These are phyloP conservation scores for Dufourea novaeangliae DNA, from an alignment of 1,140 invertebrate genomes.

Conservation along the genomic window DNA sequence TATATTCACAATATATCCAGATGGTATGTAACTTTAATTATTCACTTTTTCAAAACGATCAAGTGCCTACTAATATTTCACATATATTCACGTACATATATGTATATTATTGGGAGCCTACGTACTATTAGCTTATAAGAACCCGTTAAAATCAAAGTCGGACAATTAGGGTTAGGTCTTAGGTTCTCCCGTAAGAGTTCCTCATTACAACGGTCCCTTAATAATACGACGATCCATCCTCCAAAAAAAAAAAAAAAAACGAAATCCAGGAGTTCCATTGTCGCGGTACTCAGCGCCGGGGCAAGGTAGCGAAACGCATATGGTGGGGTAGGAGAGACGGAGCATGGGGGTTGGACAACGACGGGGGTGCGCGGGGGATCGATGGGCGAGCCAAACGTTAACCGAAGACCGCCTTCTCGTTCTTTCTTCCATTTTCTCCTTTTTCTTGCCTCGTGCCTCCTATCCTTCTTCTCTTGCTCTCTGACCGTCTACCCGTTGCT, in stretches of 20 bases:
- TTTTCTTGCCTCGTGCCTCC: constrained; percentile 30
- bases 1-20: too few species aligned
- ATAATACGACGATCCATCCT: not conserved
- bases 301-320: constrained; percentile 57
- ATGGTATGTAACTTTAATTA: too few species aligned
- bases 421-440: constrained; percentile 36
- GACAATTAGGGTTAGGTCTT: too few species aligned
- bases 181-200: too few species aligned
- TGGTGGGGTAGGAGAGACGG: constrained; percentile 54
- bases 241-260: not conserved
- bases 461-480: constrained; percentile 22
- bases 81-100: too few species aligned
- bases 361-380: constrained; percentile 62
- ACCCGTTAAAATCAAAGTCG: too few species aligned
- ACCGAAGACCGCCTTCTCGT: constrained; percentile 78
- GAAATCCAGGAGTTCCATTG: constrained; percentile 44
- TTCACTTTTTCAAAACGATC: too few species aligned
- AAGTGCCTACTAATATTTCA: too few species aligned
- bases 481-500: constrained; percentile 28
- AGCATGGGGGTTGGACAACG: constrained; percentile 23
- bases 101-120: too few species aligned
- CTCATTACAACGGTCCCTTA: not conserved
- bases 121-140: too few species aligned
- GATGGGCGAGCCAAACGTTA: constrained; percentile 78
- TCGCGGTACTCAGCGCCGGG: constrained; percentile 38